Evolutionary conservation across 92 coral and sea anemone species (phyloP).

Genomic region (Anthopleura xanthogrammica): DNA sequence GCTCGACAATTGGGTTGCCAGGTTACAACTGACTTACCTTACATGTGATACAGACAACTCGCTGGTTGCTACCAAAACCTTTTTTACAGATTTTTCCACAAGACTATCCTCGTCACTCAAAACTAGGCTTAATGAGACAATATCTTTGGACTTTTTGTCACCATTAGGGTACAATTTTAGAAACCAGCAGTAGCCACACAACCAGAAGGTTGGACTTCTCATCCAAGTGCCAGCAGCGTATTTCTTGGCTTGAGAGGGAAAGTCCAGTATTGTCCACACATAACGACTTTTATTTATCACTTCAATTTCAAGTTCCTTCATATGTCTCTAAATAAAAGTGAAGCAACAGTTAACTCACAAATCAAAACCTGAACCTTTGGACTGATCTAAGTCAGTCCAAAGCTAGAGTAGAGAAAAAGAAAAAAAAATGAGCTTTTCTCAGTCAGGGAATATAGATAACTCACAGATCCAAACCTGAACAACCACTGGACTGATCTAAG

Average conservation of each 20-base stretch:
- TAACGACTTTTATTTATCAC: not conserved
- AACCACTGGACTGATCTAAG: too few relatives aligned
- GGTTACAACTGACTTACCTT: not conserved
- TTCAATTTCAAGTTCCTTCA: not conserved
- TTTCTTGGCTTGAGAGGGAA: not conserved
- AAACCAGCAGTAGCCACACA: constrained; percentile 2
- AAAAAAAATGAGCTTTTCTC: too few relatives aligned
- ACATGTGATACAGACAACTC: not conserved
- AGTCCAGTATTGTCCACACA: not conserved
- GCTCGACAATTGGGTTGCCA: too few relatives aligned
- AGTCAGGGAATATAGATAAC: too few relatives aligned
- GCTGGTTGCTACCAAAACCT: not conserved
- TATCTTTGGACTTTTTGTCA: not conserved
- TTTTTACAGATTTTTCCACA: not conserved
- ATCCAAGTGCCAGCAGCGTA: not conserved
- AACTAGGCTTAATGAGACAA: not conserved
- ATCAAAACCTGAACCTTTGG: too few relatives aligned
- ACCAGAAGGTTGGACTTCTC: constrained; percentile 9
- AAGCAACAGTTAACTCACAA: too few relatives aligned
- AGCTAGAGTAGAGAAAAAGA: too few relatives aligned
- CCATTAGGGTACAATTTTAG: not conserved
- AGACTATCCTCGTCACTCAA: not conserved
- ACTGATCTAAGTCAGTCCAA: too few relatives aligned
- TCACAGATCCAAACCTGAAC: too few relatives aligned
- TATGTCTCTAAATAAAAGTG: not conserved